phyloP scores from a whole-genome alignment of 2,113 vertebrate species.

The Seriola quinqueradiata region DNA sequence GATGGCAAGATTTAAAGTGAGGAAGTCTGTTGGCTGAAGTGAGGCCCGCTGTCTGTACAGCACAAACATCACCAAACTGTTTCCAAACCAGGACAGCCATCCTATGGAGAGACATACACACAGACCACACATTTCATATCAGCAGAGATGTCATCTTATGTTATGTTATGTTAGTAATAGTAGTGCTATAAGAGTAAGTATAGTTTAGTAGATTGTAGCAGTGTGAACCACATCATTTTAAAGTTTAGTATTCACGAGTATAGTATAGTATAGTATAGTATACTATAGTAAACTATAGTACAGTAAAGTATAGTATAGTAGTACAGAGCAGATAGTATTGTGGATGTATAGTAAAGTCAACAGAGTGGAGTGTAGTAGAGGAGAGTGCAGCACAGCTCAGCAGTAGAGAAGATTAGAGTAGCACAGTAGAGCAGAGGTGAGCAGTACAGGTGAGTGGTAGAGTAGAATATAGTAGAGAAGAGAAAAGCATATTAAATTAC shows the following conservation, averaged over 20 bases:
- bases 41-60: slow-evolving; percentile 87
- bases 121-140: background rate
- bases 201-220: too few relatives aligned
- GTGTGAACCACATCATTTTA: too few relatives aligned
- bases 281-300: background rate
- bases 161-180: too few relatives aligned
- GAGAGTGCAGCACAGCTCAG: background rate
- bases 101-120: slow-evolving; percentile 76
- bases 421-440: background rate
- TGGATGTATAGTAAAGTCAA: background rate
- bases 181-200: too few relatives aligned
- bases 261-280: background rate
- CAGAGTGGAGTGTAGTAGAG: too few relatives aligned
- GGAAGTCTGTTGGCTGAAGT: slow-evolving; percentile 88
- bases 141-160: too few relatives aligned
- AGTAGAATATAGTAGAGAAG: background rate
- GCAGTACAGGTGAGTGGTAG: too few relatives aligned
- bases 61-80: slow-evolving; percentile 90
- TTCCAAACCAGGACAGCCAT: slow-evolving; percentile 92
- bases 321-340: too few relatives aligned
- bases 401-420: too few relatives aligned
- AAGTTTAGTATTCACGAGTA: background rate
- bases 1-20: slow-evolving; percentile 89
- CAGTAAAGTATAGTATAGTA: background rate
- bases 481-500: background rate